Evolutionary conservation across 2,797 vertebrate species (phyloP).

Genomic region (Hyperoplus lanceolatus): DNA sequence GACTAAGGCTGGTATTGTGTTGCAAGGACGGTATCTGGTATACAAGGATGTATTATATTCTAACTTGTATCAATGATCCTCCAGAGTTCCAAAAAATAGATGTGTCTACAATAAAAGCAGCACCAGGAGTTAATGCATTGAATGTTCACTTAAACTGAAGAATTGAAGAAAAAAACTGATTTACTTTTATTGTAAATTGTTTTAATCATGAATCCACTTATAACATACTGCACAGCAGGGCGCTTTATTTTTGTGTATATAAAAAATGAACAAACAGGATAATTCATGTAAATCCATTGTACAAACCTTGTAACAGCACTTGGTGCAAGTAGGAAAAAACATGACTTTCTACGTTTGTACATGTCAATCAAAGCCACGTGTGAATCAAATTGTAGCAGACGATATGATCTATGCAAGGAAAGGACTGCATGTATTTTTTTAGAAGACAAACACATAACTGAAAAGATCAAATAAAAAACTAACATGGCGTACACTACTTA

Average conservation of each 20-base stretch:
- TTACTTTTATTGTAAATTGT: background rate
- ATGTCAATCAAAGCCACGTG: conserved; percentile 9
- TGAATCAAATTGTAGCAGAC: background rate
- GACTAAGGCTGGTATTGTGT: background rate
- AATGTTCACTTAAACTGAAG: background rate
- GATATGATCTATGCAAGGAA: background rate
- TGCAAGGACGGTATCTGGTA: background rate
- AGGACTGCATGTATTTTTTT: background rate
- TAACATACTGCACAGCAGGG: no score
- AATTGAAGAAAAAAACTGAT: background rate
- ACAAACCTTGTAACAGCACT: background rate
- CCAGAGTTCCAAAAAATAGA: background rate
- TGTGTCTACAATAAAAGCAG: background rate
- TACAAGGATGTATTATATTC: background rate
- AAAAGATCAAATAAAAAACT: no score
- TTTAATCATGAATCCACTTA: background rate
- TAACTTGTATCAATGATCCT: background rate
- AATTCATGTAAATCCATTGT: background rate
- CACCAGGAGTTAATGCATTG: background rate
- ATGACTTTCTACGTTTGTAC: background rate
- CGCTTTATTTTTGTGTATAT: background rate
- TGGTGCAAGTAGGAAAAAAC: conserved; percentile 16
- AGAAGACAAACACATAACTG: no score
- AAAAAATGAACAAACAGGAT: background rate
- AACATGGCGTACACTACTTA: no score